Evolutionary conservation across 2,888 invertebrate species (phyloP), one percentile per base, ranked within the genome.

Genomic region (Harpalus rubripes): DNA sequence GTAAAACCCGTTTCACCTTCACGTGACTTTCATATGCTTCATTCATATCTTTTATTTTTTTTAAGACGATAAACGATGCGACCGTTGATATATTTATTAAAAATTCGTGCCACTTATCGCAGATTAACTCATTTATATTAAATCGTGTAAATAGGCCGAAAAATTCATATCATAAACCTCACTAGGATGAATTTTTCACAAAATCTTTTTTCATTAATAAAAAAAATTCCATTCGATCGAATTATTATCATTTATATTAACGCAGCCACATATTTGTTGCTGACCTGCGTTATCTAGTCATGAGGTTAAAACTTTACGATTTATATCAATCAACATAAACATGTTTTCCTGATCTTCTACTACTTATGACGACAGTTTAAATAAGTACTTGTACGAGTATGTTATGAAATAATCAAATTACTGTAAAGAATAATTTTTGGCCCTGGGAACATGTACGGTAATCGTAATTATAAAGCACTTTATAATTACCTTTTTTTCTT

Each of bases 1-100:
- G 41, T 65, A 44, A 22, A 83, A 83, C 63, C 65, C 16, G 84
- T 78, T 78, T 84, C 52, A 78, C 44, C 83, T 83, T 83, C 84
- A 84, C 84, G 84, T 84, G 78, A 63, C 44, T 63, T 63, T 52
- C 63, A 22, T 76, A 56, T 84, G 78, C 2, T 84, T 56, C 7
- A 61, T 61, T 78, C 12, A 78, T 76, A 74, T 76, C 44, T 61
- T 61, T 84, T 63, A 58, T 61, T 61, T 84, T 63, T 32, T 61
- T 80, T 41, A 59, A 44, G 61, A 56, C 3, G 22, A 56, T 68
- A 63, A 84, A 78, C 41, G 83, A 83, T 74, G 72, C 56, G 22
- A 22, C 22, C 39, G 59, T 32, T 32, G 32, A 61, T 72, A 84
- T 15, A 52, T 52, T 78, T 44, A 39, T 78, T 61, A 63, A 26